A percentile compares a stretch with the other conserved stretches of the same genome.
Evolutionary conservation across 2,888 invertebrate genomes (phyloP).

Genomic region (Parnassius apollo): DNA sequence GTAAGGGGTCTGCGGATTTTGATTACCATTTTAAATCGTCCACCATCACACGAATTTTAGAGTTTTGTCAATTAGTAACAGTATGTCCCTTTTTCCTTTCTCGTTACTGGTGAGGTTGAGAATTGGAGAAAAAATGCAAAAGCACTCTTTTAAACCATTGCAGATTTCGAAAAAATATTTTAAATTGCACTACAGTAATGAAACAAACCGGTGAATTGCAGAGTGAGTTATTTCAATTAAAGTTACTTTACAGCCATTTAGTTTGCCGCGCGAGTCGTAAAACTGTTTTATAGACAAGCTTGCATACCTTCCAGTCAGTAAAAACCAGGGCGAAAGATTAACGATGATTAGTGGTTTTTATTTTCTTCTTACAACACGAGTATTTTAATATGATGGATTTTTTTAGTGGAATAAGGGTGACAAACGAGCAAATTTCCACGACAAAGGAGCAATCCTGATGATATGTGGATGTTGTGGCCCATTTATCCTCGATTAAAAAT

Average conservation of each 20-base stretch:
- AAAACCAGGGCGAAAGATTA: slow-evolving; percentile 10
- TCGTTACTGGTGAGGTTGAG: too few species aligned
- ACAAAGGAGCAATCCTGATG: too few species aligned
- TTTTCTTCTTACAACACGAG: not conserved
- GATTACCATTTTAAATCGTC: too few species aligned
- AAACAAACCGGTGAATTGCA: slow-evolving; percentile 11
- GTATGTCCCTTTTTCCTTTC: too few species aligned
- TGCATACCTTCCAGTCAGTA: slow-evolving; percentile 16
- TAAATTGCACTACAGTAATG: not conserved
- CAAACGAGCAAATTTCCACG: too few species aligned
- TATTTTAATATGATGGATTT: not conserved
- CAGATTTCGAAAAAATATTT: not conserved
- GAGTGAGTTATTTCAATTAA: slow-evolving; percentile 56
- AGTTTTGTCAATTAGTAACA: too few species aligned
- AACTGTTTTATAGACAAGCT: slow-evolving; percentile 35
- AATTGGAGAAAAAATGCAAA: too few species aligned
- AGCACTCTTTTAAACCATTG: not conserved
- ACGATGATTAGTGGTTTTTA: slow-evolving; percentile 4
- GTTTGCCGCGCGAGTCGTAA: slow-evolving; percentile 42
- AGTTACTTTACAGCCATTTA: slow-evolving; percentile 52
- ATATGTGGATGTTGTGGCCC: too few species aligned
- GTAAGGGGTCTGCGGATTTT: too few species aligned
- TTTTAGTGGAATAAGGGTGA: too few species aligned
- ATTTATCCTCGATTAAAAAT: too few species aligned
- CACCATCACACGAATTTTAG: too few species aligned